Percentiles rank a stretch among this genome's conserved stretches.
These are phyloP conservation scores for Elaeidobius kamerunicus DNA, from an alignment of 2,888 invertebrate genomes.

Conservation along the genomic window DNA sequence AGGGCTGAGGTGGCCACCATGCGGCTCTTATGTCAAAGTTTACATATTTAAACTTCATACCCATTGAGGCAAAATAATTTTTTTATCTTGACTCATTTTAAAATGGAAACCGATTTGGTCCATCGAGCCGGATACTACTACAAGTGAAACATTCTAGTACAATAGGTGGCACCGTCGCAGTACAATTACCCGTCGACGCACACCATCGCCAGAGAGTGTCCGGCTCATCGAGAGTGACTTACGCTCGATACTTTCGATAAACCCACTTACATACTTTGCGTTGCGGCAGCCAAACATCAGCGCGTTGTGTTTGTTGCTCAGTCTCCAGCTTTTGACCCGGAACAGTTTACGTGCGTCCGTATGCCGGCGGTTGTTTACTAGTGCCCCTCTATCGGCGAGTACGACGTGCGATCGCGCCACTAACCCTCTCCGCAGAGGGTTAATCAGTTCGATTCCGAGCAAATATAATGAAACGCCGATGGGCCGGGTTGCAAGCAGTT, in stretches of 20 bases:
- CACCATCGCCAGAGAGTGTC: slow-evolving; percentile 33
- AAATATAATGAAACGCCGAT: slow-evolving; percentile 67
- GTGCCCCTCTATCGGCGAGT: slow-evolving; percentile 11
- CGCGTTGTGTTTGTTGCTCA: too few species aligned
- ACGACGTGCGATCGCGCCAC: slow-evolving; percentile 14
- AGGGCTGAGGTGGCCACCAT: too few species aligned
- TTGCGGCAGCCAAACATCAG: too few species aligned
- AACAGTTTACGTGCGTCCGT: slow-evolving; percentile 20
- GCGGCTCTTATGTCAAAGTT: too few species aligned
- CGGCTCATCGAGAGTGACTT: slow-evolving; percentile 32
- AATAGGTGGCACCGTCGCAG: slow-evolving; percentile 45
- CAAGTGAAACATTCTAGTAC: slow-evolving; percentile 19
- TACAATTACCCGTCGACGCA: slow-evolving; percentile 33
- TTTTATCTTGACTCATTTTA: too few species aligned
- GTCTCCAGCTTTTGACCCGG: slow-evolving; percentile 25
- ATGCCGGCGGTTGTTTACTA: slow-evolving; percentile 5
- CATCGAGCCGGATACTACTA: too few species aligned
- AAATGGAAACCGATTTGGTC: too few species aligned
- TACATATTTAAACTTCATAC: too few species aligned
- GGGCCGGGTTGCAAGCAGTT: slow-evolving; percentile 66
- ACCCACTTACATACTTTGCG: slow-evolving; percentile 43
- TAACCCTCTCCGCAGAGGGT: slow-evolving; percentile 17
- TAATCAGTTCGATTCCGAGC: neutral
- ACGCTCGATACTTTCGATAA: slow-evolving; percentile 40
- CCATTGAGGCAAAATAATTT: too few species aligned